Conservation (phyloP, 2,113 vertebrate species). For the Myanophis thanlyinensis region DNA sequence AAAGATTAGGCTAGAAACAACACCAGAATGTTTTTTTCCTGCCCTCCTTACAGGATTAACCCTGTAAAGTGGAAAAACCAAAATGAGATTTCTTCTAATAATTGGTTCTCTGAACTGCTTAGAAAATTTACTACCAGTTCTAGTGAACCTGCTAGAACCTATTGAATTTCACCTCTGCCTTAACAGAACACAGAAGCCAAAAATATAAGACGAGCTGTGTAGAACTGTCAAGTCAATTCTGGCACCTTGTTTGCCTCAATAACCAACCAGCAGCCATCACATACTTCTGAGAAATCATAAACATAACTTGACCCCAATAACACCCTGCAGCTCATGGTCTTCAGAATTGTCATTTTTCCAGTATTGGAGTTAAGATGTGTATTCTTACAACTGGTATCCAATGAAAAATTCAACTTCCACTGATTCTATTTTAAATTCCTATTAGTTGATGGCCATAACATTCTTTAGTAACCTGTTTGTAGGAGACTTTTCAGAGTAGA, state of each 20-base stretch:
- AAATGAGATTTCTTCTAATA: too few species aligned
- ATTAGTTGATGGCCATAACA: neutral
- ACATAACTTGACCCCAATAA: neutral
- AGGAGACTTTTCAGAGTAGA: neutral
- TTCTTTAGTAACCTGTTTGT: neutral
- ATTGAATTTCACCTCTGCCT: neutral
- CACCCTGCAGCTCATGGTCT: neutral
- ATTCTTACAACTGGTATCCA: neutral
- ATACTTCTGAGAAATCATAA: neutral
- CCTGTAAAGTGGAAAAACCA: too few species aligned
- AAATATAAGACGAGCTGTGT: neutral
- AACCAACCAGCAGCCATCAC: neutral
- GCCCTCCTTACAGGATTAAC: too few species aligned
- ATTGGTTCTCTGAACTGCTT: too few species aligned
- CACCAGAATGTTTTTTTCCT: too few species aligned
- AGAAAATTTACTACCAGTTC: too few species aligned
- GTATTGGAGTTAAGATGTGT: neutral
- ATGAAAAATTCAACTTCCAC: neutral
- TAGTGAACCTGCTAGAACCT: too few species aligned
- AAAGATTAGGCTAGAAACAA: too few species aligned
- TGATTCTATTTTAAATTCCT: neutral
- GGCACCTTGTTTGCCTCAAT: neutral
- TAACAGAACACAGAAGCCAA: neutral
- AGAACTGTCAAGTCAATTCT: neutral
- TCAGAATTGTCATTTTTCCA: neutral